Conservation (phyloP, 2,888 invertebrate species). For the Ichneumoninae sp. region DNA sequence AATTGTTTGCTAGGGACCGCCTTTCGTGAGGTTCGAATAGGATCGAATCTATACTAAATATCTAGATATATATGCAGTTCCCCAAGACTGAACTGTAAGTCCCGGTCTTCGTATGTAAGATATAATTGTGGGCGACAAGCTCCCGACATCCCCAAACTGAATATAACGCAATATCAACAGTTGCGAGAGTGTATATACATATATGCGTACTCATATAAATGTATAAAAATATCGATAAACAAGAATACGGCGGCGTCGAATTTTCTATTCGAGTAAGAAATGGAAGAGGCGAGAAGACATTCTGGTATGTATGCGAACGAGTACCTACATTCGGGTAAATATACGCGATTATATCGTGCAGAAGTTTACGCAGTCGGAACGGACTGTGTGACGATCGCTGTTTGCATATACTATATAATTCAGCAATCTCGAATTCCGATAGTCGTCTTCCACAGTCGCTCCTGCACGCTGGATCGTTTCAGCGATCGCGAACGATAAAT, state of each 20-base stretch:
- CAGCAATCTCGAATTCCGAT: conserved; percentile 2
- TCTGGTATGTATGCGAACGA: conserved; percentile 12
- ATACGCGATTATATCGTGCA: conserved; percentile 32
- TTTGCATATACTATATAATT: neutral
- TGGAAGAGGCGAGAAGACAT: neutral
- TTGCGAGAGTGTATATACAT: neutral
- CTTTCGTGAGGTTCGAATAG: too few species aligned
- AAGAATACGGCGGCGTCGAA: neutral
- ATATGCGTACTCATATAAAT: neutral
- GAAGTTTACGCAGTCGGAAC: conserved; percentile 31
- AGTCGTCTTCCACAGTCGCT: neutral
- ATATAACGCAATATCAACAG: conserved; percentile 4
- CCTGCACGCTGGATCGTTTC: conserved; percentile 4
- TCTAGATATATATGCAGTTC: too few species aligned
- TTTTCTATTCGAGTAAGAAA: neutral
- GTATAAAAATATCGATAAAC: neutral
- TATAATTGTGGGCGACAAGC: neutral
- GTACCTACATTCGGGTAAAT: conserved; percentile 14
- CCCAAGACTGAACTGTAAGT: too few species aligned
- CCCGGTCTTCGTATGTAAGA: neutral
- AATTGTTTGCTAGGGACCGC: too few species aligned
- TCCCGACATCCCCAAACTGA: neutral
- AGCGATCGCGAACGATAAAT: conserved; percentile 5
- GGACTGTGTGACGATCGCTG: neutral
- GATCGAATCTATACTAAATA: too few species aligned